Base-by-base conservation (phyloP, 2,888 invertebrate species). In the Phaonia tiefii region DNA sequence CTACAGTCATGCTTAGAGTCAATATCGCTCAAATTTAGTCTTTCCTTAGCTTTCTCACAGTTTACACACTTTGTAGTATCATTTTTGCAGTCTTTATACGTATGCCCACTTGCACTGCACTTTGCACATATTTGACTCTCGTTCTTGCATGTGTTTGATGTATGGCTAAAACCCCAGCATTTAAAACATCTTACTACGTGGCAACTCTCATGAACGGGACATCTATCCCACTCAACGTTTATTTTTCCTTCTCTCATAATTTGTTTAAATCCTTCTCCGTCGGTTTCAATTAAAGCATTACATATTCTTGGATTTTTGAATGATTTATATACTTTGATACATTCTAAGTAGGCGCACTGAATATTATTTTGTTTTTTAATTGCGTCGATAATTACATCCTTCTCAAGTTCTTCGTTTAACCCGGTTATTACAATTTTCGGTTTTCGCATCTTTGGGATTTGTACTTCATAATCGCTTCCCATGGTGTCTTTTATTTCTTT, bases 151-250 rank as follows among this genome's bases (percentile, higher is more conserved):
- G 20, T 26, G 49, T 60, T 78, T 1, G 75, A 60, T 20, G 13
- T 75, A 79, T 76, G 31, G n/a, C n/a, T n/a, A n/a, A 83, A 79
- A 13, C 71, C 71, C 56, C 71, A 78, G 39, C 83, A 80, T 15
- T 79, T 81, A 46, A 31, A 82, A 63, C 80, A 83, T 11, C 78
- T 63, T 37, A 42, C 31, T 37, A 42, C 22, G 22, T 20, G 42
- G 15, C 22, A 66, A 13, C 31, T 31, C 8, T 31, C 31, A 31
- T 31, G 8, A 3, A 31, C 31, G 8, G 31, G 31, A 8, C 31
- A 31, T 31, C 31, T 31, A 8, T 31, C 31, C 31, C 31, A 31
- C 31, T 31, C 31, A 31, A 31, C n/a, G 4, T 31, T 67, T 25
- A 67, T 5, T 51, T 37, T 37, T 1, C 26, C n/a, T 13, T 37